Evolutionary conservation across 1,140 invertebrate genomes (phyloP).

Genomic region (Globodera rostochiensis): DNA sequence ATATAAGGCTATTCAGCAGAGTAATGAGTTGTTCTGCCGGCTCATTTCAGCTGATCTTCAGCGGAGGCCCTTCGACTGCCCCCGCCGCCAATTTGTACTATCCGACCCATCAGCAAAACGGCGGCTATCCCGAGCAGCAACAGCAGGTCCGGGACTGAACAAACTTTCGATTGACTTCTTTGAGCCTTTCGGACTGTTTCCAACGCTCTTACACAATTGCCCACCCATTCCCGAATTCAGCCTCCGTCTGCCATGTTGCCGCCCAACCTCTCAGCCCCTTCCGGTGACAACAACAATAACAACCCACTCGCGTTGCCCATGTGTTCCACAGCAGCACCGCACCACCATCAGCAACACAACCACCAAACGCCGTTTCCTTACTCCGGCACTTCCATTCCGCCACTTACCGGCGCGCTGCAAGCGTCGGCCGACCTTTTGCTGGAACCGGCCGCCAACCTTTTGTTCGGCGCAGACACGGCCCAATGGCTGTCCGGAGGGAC

Average conservation of each 20-base stretch:
- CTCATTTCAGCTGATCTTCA: background rate
- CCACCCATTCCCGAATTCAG: background rate
- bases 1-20: conserved; percentile 7
- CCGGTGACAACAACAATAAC: background rate
- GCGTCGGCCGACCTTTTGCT: background rate
- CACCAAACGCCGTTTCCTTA: conserved; percentile 1
- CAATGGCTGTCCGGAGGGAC: conserved; percentile 2
- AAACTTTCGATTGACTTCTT: background rate
- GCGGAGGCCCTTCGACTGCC: background rate
- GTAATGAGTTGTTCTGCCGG: conserved; percentile 19
- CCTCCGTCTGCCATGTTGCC: background rate
- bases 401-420: background rate
- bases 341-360: background rate
- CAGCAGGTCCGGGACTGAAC: background rate
- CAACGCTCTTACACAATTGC: too few relatives aligned
- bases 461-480: conserved; percentile 6
- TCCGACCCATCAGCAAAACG: conserved; percentile 1
- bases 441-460: conserved; percentile 9
- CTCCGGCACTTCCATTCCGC: background rate
- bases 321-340: background rate
- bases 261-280: background rate
- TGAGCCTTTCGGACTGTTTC: background rate
- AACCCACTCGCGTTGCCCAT: background rate
- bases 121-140: conserved; percentile 3
- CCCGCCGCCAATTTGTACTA: conserved; percentile 4